These are phyloP conservation scores for Entomobrya multifasciata DNA, from an alignment of 2,888 invertebrate genomes.

Conservation along the genomic window DNA sequence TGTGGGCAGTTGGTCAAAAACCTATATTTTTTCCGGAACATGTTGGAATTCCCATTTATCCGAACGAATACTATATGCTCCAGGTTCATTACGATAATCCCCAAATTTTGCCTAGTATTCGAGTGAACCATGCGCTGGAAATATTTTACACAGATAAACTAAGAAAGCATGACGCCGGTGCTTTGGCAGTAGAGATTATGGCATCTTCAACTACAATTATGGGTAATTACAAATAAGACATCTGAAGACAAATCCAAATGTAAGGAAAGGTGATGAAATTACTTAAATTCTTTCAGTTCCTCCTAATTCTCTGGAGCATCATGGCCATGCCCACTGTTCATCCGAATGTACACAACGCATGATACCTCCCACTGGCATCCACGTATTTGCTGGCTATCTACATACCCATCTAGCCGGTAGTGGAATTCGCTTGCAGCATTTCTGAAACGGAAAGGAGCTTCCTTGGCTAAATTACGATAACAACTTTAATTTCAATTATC, in stretches of 20 bases:
- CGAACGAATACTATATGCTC: conserved; percentile 59
- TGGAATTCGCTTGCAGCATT: neutral
- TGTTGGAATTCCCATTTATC: conserved; percentile 58
- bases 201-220: no score
- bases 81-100: conserved; percentile 45
- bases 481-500: conserved; percentile 33
- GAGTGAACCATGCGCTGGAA: conserved; percentile 23
- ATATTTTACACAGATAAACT: conserved; percentile 58
- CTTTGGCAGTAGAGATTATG: no score
- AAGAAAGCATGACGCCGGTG: conserved; percentile 7
- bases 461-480: conserved; percentile 35
- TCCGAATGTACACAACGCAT: conserved; percentile 22
- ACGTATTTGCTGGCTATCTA: neutral
- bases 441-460: conserved; percentile 25
- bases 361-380: conserved; percentile 33
- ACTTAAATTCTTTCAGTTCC: conserved; percentile 52
- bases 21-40: conserved; percentile 62
- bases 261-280: no score
- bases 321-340: conserved; percentile 61
- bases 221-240: no score
- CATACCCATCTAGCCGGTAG: conserved; percentile 47
- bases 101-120: neutral
- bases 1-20: conserved; percentile 59
- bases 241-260: no score
- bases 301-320: conserved; percentile 14